A percentile compares a stretch with the other conserved stretches of the same genome.
These are phyloP conservation scores for Formicarius rufipectus DNA, from an alignment of 2,113 vertebrate species.

Conservation along the genomic window DNA sequence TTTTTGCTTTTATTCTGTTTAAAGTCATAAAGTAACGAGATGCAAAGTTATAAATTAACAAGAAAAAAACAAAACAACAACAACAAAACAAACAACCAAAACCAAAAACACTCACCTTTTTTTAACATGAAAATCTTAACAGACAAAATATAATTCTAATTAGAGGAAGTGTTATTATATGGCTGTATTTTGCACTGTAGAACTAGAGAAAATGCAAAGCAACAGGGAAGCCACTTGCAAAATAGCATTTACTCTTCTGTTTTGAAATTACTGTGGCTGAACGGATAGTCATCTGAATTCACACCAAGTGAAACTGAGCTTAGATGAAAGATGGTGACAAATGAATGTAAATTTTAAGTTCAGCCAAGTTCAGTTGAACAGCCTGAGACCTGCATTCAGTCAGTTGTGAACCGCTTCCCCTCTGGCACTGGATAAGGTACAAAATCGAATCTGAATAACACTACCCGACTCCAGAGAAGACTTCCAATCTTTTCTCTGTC, in stretches of 20 bases:
- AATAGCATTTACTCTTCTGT: background rate
- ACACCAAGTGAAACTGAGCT: background rate
- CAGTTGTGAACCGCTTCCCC: background rate
- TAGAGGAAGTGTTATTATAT: background rate
- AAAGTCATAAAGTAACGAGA: background rate
- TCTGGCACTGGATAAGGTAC: background rate
- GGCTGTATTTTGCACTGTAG: background rate
- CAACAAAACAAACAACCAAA: background rate
- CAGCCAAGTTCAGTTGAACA: background rate
- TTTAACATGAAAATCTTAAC: background rate
- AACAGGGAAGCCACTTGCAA: background rate
- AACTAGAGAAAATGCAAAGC: background rate
- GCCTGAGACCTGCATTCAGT: background rate
- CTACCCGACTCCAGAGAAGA: background rate
- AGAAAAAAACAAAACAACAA: background rate
- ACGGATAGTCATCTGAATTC: background rate
- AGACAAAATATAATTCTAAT: background rate
- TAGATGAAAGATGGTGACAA: background rate
- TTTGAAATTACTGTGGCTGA: background rate
- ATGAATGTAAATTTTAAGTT: background rate
- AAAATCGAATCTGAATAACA: background rate
- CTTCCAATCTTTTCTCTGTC: background rate
- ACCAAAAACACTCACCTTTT: rapidly evolving
- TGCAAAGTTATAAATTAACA: background rate
- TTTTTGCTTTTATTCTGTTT: background rate